Conservation (phyloP, 2,888 invertebrate species). For the Phengaris alcon region DNA sequence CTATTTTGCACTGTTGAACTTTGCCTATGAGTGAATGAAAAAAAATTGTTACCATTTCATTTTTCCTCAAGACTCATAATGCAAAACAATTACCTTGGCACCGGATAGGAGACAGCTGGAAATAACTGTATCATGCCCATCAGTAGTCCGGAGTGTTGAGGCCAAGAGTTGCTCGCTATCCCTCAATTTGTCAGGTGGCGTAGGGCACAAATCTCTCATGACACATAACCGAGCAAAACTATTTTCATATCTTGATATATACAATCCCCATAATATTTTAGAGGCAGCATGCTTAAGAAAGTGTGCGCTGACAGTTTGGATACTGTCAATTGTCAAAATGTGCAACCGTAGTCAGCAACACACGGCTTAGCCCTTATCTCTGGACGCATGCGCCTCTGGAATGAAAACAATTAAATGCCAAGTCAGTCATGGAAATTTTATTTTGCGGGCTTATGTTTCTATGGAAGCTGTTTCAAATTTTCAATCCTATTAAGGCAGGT, state of each 20-base stretch:
- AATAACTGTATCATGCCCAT: slow-evolving; percentile 78
- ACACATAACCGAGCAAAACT: slow-evolving; percentile 71
- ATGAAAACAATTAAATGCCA: slow-evolving; percentile 75
- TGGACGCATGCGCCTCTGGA: slow-evolving; percentile 80
- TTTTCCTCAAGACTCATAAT: slow-evolving; percentile 46
- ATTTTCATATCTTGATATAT: slow-evolving; percentile 30
- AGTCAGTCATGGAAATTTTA: slow-evolving; percentile 78
- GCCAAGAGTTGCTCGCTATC: slow-evolving; percentile 63
- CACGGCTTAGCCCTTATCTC: slow-evolving; percentile 75
- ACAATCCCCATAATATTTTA: slow-evolving; percentile 41
- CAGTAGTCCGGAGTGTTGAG: slow-evolving; percentile 75
- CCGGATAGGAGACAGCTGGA: slow-evolving; percentile 56
- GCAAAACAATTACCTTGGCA: slow-evolving; percentile 61
- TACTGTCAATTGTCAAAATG: slow-evolving; percentile 42
- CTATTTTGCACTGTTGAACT: too few relatives aligned
- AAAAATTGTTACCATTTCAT: neutral
- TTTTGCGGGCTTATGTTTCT: slow-evolving; percentile 38
- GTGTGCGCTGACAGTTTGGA: slow-evolving; percentile 72
- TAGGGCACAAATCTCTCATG: slow-evolving; percentile 77
- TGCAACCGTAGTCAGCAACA: slow-evolving; percentile 68
- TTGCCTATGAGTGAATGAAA: too few relatives aligned
- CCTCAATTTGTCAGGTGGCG: slow-evolving; percentile 70
- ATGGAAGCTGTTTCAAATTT: slow-evolving; percentile 14
- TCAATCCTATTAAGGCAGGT: neutral
- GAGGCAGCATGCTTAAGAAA: slow-evolving; percentile 77